phyloP scores from a whole-genome alignment of 2,888 invertebrate genomes.

The Laspeyria flexula region DNA sequence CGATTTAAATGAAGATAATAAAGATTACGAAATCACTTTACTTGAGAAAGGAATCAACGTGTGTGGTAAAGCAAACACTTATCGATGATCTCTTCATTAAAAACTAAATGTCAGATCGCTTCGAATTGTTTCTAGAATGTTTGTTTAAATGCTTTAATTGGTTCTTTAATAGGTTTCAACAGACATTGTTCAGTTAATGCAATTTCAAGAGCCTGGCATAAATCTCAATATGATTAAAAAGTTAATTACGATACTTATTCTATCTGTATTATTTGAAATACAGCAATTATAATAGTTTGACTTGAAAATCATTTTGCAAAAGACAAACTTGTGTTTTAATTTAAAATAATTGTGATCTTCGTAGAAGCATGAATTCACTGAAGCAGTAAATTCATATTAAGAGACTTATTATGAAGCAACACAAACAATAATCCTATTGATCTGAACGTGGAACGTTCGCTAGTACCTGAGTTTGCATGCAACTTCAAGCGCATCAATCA shows the following conservation, averaged over 20 bases:
- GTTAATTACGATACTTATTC: too few relatives aligned
- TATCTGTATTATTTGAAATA: too few relatives aligned
- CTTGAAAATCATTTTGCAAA: too few relatives aligned
- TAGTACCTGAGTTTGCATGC: conserved; percentile 55
- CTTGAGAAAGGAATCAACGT: conserved; percentile 51
- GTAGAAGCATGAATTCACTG: too few relatives aligned
- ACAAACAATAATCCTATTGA: conserved; percentile 22
- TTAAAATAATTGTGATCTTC: too few relatives aligned
- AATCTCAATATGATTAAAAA: too few relatives aligned
- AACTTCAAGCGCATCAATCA: conserved; percentile 64
- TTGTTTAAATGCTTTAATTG: conserved; percentile 6
- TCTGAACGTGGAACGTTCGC: conserved; percentile 25
- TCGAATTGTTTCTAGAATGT: conserved; percentile 31
- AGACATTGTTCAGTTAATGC: background rate
- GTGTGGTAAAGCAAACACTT: conserved; percentile 62
- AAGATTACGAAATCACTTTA: conserved; percentile 39
- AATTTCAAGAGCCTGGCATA: background rate
- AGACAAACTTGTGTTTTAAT: too few relatives aligned
- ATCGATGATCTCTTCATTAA: conserved; percentile 68
- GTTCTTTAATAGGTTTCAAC: background rate
- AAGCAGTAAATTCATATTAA: background rate
- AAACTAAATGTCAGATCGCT: conserved; percentile 55
- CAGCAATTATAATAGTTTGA: too few relatives aligned
- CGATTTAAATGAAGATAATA: conserved; percentile 41
- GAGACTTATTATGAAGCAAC: conserved; percentile 14